phyloP scores from a whole-genome alignment of 2,113 vertebrate species.

The Takifugu bimaculatus region DNA sequence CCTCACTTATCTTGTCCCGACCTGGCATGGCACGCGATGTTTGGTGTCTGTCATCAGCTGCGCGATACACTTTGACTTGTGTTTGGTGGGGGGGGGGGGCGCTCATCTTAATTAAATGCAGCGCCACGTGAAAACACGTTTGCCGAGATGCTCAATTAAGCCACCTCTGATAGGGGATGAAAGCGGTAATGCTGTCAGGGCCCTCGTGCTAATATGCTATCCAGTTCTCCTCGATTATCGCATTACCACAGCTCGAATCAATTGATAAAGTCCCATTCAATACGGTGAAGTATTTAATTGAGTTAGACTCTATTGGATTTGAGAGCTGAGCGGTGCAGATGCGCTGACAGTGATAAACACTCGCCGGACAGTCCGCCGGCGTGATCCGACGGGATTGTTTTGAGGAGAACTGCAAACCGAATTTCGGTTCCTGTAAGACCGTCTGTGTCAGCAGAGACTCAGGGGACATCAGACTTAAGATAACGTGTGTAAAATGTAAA shows the following conservation, averaged over 20 bases:
- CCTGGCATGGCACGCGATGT: slow-evolving; percentile 59
- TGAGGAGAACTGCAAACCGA: slow-evolving; percentile 26
- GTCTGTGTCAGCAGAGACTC: slow-evolving; percentile 6
- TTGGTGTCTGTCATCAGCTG: slow-evolving; percentile 44
- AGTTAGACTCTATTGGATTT: slow-evolving; percentile 99
- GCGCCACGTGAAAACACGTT: slow-evolving; percentile 62
- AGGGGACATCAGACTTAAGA: slow-evolving; percentile 1
- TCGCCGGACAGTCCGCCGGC: slow-evolving; percentile 72
- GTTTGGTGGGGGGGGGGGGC: slow-evolving; percentile 41
- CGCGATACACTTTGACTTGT: slow-evolving; percentile 44
- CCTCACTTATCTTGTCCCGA: slow-evolving; percentile 45
- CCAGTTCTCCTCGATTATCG: slow-evolving; percentile 96
- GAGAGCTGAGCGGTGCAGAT: slow-evolving; percentile 80
- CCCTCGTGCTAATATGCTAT: slow-evolving; percentile 89
- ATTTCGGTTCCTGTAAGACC: slow-evolving; percentile 29
- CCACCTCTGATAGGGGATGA: slow-evolving; percentile 66
- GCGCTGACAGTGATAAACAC: slow-evolving; percentile 92
- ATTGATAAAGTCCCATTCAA: slow-evolving; percentile 97
- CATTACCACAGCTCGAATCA: slow-evolving; percentile 96
- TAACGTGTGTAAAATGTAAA: neutral
- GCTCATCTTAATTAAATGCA: slow-evolving; percentile 68
- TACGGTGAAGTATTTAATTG: slow-evolving; percentile 97
- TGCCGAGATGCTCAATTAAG: slow-evolving; percentile 65
- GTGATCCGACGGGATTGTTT: slow-evolving; percentile 29
- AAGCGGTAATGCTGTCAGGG: slow-evolving; percentile 73